Conservation (phyloP, 2,113 vertebrate species). For the Oxyura jamaicensis region DNA sequence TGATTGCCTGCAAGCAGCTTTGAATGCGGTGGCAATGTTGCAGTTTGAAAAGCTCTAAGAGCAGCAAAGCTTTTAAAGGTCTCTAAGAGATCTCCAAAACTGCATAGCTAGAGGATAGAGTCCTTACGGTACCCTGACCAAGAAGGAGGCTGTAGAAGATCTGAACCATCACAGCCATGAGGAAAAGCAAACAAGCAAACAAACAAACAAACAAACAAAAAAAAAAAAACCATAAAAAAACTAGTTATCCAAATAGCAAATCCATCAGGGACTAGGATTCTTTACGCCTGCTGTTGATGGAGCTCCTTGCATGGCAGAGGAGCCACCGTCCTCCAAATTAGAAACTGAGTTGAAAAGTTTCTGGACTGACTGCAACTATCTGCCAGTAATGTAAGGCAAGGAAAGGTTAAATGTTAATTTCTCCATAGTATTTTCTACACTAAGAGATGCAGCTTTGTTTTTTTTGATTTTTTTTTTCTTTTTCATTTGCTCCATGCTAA, state of each 20-base stretch:
- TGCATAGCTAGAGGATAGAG: background rate
- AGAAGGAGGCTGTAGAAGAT: background rate
- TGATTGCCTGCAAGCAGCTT: background rate
- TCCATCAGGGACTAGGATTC: background rate
- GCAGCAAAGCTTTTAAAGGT: background rate
- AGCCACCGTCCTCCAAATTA: background rate
- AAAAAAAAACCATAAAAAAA: background rate
- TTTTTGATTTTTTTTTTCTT: background rate
- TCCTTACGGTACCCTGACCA: background rate
- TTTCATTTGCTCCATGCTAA: background rate
- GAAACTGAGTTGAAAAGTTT: background rate
- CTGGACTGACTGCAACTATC: background rate
- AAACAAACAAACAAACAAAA: too few species aligned
- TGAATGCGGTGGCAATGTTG: background rate
- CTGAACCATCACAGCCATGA: background rate
- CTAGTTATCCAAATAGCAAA: background rate
- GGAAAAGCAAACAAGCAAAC: background rate
- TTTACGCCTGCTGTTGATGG: background rate
- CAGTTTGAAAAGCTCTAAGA: background rate
- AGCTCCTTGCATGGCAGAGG: background rate
- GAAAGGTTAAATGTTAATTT: constrained; percentile 4
- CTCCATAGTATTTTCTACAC: background rate
- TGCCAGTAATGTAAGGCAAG: background rate
- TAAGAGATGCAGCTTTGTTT: background rate
- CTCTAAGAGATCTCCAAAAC: background rate